phyloP scores from a whole-genome alignment of 2,113 vertebrate species.

The Tupaia tana region DNA sequence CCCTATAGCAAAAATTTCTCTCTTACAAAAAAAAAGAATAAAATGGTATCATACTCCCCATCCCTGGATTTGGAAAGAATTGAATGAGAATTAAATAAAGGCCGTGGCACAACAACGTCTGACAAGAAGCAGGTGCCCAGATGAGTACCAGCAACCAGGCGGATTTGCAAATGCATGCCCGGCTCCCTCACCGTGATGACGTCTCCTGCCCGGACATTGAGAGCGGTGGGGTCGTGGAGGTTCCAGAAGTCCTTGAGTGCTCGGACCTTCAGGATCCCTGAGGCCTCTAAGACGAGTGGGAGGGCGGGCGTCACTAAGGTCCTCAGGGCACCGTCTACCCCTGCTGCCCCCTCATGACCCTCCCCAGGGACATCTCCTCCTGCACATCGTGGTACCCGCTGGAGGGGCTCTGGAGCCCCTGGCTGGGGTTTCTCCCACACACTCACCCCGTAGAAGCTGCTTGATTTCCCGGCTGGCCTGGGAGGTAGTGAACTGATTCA shows the following conservation, averaged over 20 bases:
- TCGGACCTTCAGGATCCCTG: constrained; percentile 95
- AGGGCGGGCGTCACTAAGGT: background rate
- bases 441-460: constrained; percentile 94
- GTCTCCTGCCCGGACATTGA: constrained; percentile 95
- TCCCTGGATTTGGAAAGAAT: background rate
- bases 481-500: constrained; percentile 98
- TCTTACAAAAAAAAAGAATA: too few relatives aligned
- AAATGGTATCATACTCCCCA: background rate
- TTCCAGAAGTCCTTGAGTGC: constrained; percentile 99
- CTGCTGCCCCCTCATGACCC: background rate
- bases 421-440: background rate
- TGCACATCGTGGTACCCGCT: background rate
- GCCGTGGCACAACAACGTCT: background rate
- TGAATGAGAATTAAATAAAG: background rate
- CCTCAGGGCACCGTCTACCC: fast-evolving
- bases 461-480: constrained; percentile 99
- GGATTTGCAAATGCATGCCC: background rate
- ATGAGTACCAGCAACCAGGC: background rate
- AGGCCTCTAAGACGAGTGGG: constrained; percentile 90
- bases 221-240: constrained; percentile 96
- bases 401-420: fast-evolving
- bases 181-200: constrained; percentile 92
- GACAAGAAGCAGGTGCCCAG: background rate
- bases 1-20: too few relatives aligned
- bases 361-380: background rate